Base-by-base conservation (phyloP, 2,113 vertebrate species). In the Bolborhynchus lineola region DNA sequence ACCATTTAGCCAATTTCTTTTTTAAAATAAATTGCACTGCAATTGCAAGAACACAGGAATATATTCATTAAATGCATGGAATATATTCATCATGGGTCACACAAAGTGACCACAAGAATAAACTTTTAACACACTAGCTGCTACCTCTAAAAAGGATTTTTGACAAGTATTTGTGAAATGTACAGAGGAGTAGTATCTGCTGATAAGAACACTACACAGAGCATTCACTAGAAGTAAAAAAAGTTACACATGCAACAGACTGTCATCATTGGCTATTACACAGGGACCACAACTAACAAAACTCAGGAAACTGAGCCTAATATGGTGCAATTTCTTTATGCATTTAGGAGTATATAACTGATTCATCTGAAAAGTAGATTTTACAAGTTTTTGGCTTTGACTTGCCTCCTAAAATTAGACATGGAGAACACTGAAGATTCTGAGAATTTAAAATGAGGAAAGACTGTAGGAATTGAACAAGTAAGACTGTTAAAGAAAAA, bases 261-360 rank as follows among this genome's bases (percentile, higher is more conserved):
- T 59, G 21, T 31, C 47, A 62, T 3, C 24, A 33, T 11, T 42
- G 50, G 11, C 33, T 77, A 5, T 19, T 62, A 65, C 13, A 29
- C 3, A 65, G 29, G 9, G 29, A 50, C 77, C 35, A 62, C 37
- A 77, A 39, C 5, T 35, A 21, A 80, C 20, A 65, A 29, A 72
- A 72, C 41, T 88, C 35, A 70, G 60, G 44, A 60, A 86, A 80
- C 13, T 21, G 26, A 86, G 10, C 1, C 7, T 65, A 67, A 29
- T 23, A 68, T 3, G 9, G 31, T 2, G 3, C 8, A 82, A 39
- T n/a, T 60, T 71, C 14, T 26, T 41, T 71, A 37, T 2, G 24
- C 0, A 1, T 69, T 72, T 31, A 81, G 26, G 8, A 75, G 9
- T 5, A 39, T 23, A 26, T 0, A 55, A 41, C 11, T n/a, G 24